Evolutionary conservation across 2,888 invertebrate genomes (phyloP).

Genomic region (Melieria omissa): DNA sequence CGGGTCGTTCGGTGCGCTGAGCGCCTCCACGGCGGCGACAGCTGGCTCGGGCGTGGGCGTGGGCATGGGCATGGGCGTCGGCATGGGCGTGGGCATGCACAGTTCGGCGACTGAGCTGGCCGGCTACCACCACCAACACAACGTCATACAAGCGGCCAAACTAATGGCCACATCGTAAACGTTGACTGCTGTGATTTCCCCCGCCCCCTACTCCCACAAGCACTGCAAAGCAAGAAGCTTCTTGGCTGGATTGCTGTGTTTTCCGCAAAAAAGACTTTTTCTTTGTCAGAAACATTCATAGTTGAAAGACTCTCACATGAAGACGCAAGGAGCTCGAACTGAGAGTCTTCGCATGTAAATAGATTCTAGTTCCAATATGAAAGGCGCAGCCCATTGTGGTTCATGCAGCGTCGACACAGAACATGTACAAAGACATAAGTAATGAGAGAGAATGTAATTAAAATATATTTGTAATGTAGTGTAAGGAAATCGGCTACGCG

Average conservation of each 20-base stretch:
- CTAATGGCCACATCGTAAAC: constrained; percentile 83
- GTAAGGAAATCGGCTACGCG: too few species aligned
- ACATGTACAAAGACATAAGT: too few species aligned
- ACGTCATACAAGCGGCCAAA: constrained; percentile 85
- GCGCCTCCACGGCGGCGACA: constrained; percentile 54
- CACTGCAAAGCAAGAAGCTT: neutral
- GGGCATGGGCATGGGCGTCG: constrained; percentile 56
- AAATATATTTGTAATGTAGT: too few species aligned
- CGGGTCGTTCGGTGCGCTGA: constrained; percentile 62
- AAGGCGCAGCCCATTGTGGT: too few species aligned
- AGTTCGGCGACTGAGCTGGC: constrained; percentile 54
- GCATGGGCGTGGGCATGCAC: constrained; percentile 53
- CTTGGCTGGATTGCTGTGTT: constrained; percentile 6
- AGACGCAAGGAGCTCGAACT: too few species aligned
- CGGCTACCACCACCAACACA: constrained; percentile 80
- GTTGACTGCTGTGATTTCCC: neutral
- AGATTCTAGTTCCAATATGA: too few species aligned
- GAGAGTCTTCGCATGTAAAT: too few species aligned
- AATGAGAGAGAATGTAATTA: too few species aligned
- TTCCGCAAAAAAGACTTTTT: neutral
- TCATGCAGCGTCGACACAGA: too few species aligned
- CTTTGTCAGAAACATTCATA: too few species aligned
- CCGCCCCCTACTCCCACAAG: neutral
- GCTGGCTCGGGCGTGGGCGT: constrained; percentile 53
- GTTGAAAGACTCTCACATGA: too few species aligned